Base-by-base conservation (phyloP, 2,113 vertebrate genomes). In the Anhinga anhinga region DNA sequence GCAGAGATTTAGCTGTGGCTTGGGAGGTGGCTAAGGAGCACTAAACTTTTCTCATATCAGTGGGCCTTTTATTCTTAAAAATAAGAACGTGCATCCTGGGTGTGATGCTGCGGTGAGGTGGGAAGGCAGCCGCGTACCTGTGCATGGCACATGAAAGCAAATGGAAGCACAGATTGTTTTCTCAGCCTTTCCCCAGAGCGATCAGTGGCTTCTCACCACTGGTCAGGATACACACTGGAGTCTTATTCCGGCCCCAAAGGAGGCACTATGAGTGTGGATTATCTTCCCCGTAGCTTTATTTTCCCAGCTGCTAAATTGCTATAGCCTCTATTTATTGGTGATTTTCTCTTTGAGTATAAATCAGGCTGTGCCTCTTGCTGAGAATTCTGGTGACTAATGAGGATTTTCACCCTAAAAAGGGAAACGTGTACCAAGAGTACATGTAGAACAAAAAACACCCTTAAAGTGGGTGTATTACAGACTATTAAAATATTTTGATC, bases 61-160 rank as follows among this genome's bases (percentile, higher is more conserved):
- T 1, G 21, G 15, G 38, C 6, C 11, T 71, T 45, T 18, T 27
- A 7, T 18, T 23, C 13, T 12, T 49, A 7, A 17, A 32, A 44
- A 23, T 2, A 15, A 16, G 29, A 9, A 7, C 0, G 5, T 12
- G 45, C 3, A 0, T 8, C 23, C 38, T 4, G 45, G 56, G 47
- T 5, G 36, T 3, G n/a, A n/a, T 4, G 21, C 47, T 61, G 74
- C 4, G 3, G 22, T 5, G 61, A 40, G 84, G 38, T 4, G 62
- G 62, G 67, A 42, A 1, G 1, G 30, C 34, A 76, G 32, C n/a
- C 2, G 0, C 0, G 3, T 20, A 7, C 42, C 27, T 4, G 38
- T 2, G 9, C 1, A 2, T 3, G 38, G 56, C 18, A 29, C 4
- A 5, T 6, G 47, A 62, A 9, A 22, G 12, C 25, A 38, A 13